Conservation (phyloP, 1,140 invertebrate genomes). For the Whitmania pigra region DNA sequence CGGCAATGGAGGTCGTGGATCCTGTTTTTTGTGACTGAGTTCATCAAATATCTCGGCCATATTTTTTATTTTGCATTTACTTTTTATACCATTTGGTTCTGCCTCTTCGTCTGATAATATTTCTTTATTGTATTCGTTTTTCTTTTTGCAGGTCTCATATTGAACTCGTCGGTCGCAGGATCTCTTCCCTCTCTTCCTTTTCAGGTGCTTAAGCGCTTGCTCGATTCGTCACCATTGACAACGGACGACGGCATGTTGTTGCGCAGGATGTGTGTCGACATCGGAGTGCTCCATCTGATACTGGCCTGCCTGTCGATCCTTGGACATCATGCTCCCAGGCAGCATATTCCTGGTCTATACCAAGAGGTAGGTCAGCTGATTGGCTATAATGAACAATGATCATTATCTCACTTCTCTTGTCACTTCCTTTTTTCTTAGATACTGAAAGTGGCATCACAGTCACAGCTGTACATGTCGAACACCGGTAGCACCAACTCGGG, state of each 20-base stretch:
- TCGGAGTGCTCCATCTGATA: slow-evolving; percentile 67
- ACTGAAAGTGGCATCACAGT: slow-evolving; percentile 3
- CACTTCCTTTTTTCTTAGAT: not conserved
- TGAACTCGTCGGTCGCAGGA: slow-evolving; percentile 58
- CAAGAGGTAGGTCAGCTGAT: slow-evolving; percentile 39
- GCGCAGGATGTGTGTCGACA: slow-evolving; percentile 63
- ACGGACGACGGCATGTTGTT: slow-evolving; percentile 66
- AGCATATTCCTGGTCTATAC: slow-evolving; percentile 41
- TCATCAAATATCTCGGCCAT: too few species aligned
- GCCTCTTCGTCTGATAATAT: slow-evolving; percentile 10
- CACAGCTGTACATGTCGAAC: not conserved
- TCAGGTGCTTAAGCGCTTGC: slow-evolving; percentile 63
- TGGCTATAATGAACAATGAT: slow-evolving; percentile 20
- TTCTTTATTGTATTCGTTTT: not conserved
- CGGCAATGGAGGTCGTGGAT: slow-evolving; percentile 40
- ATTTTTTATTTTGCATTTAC: too few species aligned
- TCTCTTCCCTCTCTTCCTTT: slow-evolving; percentile 74
- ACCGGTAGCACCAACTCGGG: slow-evolving; percentile 9
- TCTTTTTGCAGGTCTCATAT: slow-evolving; percentile 53
- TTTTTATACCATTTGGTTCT: too few species aligned
- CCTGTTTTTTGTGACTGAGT: too few species aligned
- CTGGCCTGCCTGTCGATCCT: slow-evolving; percentile 75
- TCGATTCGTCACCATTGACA: slow-evolving; percentile 63
- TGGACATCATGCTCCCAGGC: slow-evolving; percentile 59
- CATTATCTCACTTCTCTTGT: not conserved